A percentile compares a stretch with the other conserved stretches of the same genome.
Conservation (phyloP, 1,140 invertebrate genomes). For the Elymnias hypermnestra region DNA sequence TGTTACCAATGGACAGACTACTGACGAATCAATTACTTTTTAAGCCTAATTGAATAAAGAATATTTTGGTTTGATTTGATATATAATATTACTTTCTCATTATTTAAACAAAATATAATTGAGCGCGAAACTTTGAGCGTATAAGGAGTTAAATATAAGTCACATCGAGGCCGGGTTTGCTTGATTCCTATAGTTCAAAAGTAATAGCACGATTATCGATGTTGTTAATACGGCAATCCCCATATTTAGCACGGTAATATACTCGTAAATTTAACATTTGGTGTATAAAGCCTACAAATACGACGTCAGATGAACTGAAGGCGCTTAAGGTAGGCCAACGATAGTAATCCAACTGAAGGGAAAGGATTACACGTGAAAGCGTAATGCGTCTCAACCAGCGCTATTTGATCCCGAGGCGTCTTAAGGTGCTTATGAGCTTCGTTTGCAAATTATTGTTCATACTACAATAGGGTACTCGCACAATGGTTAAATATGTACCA, state of each 20-base stretch:
- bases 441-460: conserved; percentile 63
- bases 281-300: conserved; percentile 48
- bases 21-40: too few species aligned
- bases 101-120: too few species aligned
- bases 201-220: too few species aligned
- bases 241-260: conserved; percentile 24
- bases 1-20: too few species aligned
- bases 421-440: conserved; percentile 44
- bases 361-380: conserved; percentile 58
- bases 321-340: conserved; percentile 46
- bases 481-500: conserved; percentile 1
- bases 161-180: too few species aligned
- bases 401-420: conserved; percentile 54
- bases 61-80: too few species aligned
- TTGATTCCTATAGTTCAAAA: too few species aligned
- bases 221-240: conserved; percentile 25
- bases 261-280: conserved; percentile 40
- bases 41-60: too few species aligned
- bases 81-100: too few species aligned
- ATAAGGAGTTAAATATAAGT: too few species aligned
- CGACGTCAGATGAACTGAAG: conserved; percentile 40
- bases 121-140: too few species aligned
- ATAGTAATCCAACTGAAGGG: conserved; percentile 60
- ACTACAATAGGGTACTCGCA: conserved; percentile 33
- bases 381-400: conserved; percentile 53